These are phyloP conservation scores for Diploptera punctata DNA, from an alignment of 2,888 invertebrate genomes.

Conservation along the genomic window DNA sequence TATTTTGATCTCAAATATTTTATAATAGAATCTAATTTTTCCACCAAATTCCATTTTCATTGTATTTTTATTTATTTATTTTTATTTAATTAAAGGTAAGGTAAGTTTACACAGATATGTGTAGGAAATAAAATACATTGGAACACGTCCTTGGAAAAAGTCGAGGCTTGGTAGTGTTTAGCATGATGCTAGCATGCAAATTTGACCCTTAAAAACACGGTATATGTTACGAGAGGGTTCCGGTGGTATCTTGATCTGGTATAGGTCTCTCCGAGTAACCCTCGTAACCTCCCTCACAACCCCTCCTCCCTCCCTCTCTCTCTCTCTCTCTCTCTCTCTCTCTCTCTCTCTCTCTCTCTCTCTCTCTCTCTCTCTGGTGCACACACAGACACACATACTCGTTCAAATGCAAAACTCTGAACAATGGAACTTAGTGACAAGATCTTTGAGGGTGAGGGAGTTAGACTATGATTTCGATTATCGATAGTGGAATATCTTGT, in stretches of 20 bases:
- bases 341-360: background rate
- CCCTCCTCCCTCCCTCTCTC: no score
- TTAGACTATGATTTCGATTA: slow-evolving; percentile 21
- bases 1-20: no score
- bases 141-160: background rate
- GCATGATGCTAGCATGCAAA: no score
- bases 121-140: background rate
- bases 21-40: no score
- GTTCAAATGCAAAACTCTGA: slow-evolving; percentile 1
- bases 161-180: no score
- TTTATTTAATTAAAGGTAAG: no score
- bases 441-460: slow-evolving; percentile 9
- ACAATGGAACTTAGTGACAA: background rate
- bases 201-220: slow-evolving; percentile 3
- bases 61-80: no score
- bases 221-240: background rate
- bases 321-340: no score
- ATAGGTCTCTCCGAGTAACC: background rate
- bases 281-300: slow-evolving; percentile 3
- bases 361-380: no score
- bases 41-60: no score
- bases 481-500: slow-evolving; percentile 22
- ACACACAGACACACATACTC: background rate
- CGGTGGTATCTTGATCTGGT: slow-evolving; percentile 1
- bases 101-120: no score